Evolutionary conservation across 2,113 vertebrate species (phyloP), one percentile per base, ranked within the genome.

Genomic region (Furnarius figulus): DNA sequence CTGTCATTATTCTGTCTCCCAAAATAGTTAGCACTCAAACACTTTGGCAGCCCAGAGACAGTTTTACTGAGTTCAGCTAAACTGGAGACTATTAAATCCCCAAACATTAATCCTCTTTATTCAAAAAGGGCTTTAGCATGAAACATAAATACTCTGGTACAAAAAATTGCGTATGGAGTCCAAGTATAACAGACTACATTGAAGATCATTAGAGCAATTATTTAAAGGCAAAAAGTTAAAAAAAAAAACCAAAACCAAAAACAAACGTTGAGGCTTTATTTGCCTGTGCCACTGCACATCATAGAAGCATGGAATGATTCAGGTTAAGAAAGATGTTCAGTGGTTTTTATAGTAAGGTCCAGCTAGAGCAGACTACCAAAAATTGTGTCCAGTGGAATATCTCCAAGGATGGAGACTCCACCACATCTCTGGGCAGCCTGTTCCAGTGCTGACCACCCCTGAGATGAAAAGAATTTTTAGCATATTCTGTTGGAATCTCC

Each of bases 51-150:
- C 21, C 42, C 46, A 84, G 46, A 92, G 33, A 92, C 40, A 87
- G 24, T 91, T 91, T 74, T 85, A 91, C 25, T 52, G 73, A 95
- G 83, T 93, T 95, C 75, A 87, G 82, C 79, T 95, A 47, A 95
- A 84, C 56, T 73, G 13, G 39, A 87, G 66, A 80, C 66, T 74
- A 74, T 85, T 65, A 89, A 95, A 93, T 75, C 21, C 28, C 77
- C 44, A 90, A 87, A 81, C 17, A 85, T 80, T 91, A 94, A 88
- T 89, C 58, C 76, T 84, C 92, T 88, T 85, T 56, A 95, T 96
- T 94, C 72, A 94, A 50, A 71, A 86, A 22, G 66, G 18, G 52
- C 6, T 95, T 87, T 80, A 65, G 40, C 66, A 83, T 35, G 27
- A 52, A 85, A 73, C 63, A 58, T 35, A 76, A 79, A 74, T 86